Evolutionary conservation across 2,113 vertebrate genomes (phyloP), one percentile per base, ranked within the genome.

Genomic region (Atherinomorus stipes): DNA sequence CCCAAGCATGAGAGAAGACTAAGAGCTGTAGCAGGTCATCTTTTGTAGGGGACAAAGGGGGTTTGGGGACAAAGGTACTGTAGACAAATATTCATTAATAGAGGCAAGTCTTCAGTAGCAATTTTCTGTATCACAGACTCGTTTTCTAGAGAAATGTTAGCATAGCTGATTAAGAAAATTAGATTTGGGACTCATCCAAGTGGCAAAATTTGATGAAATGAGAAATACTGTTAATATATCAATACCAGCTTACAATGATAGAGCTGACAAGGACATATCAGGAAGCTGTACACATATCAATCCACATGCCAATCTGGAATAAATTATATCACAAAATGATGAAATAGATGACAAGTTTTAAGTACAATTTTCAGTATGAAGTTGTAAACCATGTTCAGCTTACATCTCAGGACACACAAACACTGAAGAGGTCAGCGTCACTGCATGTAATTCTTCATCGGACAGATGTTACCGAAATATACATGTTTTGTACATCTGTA

Each of bases 1-100:
- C 93, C 83, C 92, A 92, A 91, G 88, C 83, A 91, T 85, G 83
- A 87, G 63, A 83, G 73, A 88, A 85, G 85, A 91, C 85, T 87
- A 67, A 85, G 82, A 85, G 88, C 69, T 90, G 80, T 77, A 84
- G 84, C 86, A 88, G 78, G 76, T 85, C 38, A 63, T 74, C 71
- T 84, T 74, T 78, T 80, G 68, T 63, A 60, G 71, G 84, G 85
- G 72, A 84, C 66, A 86, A 37, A 81, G 71, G 57, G 50, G 45
- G 31, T 80, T 19, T 47, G 5, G 71, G 78, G 71, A 81, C 73
- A 53, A 71, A 44, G 73, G 78, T 81, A 80, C 64, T 70, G 74
- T 59, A 78, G 51, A 81, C 60, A 74, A 11, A 54, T 68, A 38
- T 76, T 71, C 80, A 49, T 63, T 61, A 50, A 75, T 69, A 64